These are phyloP conservation scores for Dicerorhinus sumatrensis DNA, from an alignment of 2,113 vertebrate species.

Conservation along the genomic window DNA sequence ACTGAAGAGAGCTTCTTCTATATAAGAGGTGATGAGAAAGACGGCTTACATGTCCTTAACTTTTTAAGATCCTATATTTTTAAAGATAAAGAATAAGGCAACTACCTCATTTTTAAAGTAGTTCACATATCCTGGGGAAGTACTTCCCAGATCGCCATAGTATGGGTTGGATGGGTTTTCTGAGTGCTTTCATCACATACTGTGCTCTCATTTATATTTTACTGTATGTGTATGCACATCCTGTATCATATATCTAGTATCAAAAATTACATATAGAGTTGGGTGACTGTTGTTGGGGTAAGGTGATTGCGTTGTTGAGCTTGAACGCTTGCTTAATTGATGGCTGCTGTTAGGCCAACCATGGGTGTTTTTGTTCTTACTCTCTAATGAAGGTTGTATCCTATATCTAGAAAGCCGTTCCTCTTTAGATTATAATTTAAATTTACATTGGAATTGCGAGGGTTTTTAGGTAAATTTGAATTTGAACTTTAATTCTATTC, in stretches of 20 bases:
- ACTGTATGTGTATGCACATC: fast-evolving
- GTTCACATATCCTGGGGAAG: neutral
- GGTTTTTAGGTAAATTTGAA: neutral
- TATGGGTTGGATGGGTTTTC: neutral
- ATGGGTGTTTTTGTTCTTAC: neutral
- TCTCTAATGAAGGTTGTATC: neutral
- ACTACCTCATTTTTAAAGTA: neutral
- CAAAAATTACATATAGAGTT: neutral
- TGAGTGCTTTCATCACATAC: neutral
- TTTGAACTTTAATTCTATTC: neutral
- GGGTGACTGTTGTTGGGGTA: neutral
- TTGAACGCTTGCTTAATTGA: neutral
- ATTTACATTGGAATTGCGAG: neutral
- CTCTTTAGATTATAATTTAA: neutral
- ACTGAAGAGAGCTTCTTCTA: neutral
- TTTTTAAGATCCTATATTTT: neutral
- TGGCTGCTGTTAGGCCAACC: constrained; percentile 55
- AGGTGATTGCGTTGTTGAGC: neutral
- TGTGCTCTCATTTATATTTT: neutral
- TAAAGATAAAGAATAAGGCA: neutral
- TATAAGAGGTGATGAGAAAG: neutral
- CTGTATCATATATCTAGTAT: neutral
- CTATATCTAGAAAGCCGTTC: neutral
- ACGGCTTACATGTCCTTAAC: neutral
- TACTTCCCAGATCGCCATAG: neutral